These are phyloP conservation scores for Cyaniris semiargus DNA, from an alignment of 2,888 invertebrate species.

Conservation along the genomic window DNA sequence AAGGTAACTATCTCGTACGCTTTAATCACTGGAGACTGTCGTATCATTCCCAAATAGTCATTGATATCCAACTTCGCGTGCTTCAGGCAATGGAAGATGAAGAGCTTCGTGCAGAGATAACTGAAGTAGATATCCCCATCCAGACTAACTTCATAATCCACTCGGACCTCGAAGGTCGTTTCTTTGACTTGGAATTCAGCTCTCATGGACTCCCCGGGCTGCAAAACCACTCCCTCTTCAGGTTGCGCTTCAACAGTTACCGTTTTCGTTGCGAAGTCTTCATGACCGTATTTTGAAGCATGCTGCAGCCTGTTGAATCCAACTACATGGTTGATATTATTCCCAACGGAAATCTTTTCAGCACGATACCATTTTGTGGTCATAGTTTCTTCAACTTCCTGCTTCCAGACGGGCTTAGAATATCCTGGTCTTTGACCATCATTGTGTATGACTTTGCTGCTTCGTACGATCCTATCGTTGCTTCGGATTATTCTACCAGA, in stretches of 20 bases:
- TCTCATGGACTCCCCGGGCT: background rate
- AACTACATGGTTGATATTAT: background rate
- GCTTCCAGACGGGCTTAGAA: background rate
- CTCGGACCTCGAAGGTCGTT: background rate
- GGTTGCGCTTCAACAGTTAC: background rate
- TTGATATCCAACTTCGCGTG: background rate
- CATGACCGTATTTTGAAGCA: background rate
- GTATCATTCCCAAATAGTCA: background rate
- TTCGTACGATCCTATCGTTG: background rate
- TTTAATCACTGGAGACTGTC: background rate
- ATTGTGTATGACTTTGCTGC: background rate
- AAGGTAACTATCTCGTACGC: background rate
- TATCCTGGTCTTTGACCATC: background rate
- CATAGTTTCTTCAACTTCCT: background rate
- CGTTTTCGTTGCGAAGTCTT: background rate
- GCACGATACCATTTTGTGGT: background rate
- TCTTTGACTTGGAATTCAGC: background rate
- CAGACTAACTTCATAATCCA: background rate
- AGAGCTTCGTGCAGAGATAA: background rate
- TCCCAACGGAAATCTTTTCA: background rate
- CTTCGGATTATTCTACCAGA: background rate
- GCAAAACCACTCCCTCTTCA: background rate
- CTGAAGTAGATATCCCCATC: background rate
- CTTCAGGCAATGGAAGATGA: background rate
- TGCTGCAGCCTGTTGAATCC: background rate